Base-by-base conservation (phyloP, 2,113 vertebrate species). In the Scytalopus superciliaris region DNA sequence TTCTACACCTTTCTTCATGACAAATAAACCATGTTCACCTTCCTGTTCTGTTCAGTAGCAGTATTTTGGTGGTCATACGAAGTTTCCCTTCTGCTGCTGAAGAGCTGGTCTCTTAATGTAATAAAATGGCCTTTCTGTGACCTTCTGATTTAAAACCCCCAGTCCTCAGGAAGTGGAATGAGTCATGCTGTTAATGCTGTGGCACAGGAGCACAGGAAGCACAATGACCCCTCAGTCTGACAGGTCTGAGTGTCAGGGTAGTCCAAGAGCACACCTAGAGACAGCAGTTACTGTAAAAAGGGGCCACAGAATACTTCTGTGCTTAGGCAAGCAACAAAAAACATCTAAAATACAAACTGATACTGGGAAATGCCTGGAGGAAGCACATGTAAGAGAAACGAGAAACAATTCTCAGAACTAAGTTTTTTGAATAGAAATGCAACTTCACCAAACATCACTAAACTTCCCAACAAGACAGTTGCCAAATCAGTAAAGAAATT, bases 201-300 rank as follows among this genome's bases (percentile, higher is more conserved):
- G 59, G 69, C n/a, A 39, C 14, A 35, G n/a, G 30, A 59, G 22
- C 0, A 0, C 0, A 1, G 14, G 56, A 44, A 31, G 40, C 35
- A 10, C 25, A 21, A 50, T 0, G 0, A 70, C 9, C 16, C 12
- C 47, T 52, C 4, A 0, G 5, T 15, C 30, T 14, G 40, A 12
- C n/a, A 23, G 49, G 16, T 27, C 40, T 4, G 27, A 44, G 77
- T 1, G 1, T 56, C 24, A 53, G 18, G 16, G 28, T 3, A 35
- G 31, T 14, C 47, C 6, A 6, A 60, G 45, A 74, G 35, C 56
- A 66, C 1, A 5, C 39, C 62, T n/a, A 3, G 22, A 52, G 39
- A 75, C 40, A 64, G 17, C 27, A 53, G 18, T 2, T n/a, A 12
- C 67, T 56, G 21, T 7, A 16, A 49, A 74, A 53, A 45, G 30